These are phyloP conservation scores for Chitala chitala DNA, from an alignment of 2,113 vertebrate genomes.

Conservation along the genomic window DNA sequence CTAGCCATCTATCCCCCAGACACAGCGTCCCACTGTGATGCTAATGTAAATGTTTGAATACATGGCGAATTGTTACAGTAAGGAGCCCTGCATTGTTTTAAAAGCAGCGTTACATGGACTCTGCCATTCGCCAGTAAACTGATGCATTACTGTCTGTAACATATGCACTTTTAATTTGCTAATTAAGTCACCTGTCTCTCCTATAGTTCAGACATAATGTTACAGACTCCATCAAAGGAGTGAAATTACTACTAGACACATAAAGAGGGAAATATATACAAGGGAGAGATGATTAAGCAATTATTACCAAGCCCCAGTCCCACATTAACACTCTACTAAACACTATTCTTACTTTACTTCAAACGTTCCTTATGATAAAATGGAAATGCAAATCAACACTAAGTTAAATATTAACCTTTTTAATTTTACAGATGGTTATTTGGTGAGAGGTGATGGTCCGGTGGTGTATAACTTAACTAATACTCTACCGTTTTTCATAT, in stretches of 20 bases:
- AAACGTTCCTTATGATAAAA: background rate
- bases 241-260: slow-evolving; percentile 37
- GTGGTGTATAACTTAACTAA: slow-evolving; percentile 38
- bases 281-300: background rate
- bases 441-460: slow-evolving; percentile 25
- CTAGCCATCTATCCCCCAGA: slow-evolving; percentile 78
- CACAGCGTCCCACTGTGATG: slow-evolving; percentile 70
- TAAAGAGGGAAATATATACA: background rate
- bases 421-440: slow-evolving; percentile 11
- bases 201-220: background rate
- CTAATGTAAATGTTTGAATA: slow-evolving; percentile 61
- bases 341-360: background rate
- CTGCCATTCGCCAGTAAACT: slow-evolving; percentile 33
- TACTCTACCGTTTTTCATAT: slow-evolving; percentile 67
- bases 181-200: background rate
- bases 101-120: slow-evolving; percentile 31
- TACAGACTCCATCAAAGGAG: slow-evolving; percentile 29
- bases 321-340: slow-evolving; percentile 1
- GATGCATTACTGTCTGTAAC: slow-evolving; percentile 21
- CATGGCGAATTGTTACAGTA: slow-evolving; percentile 43
- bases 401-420: slow-evolving; percentile 19
- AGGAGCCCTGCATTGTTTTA: slow-evolving; percentile 36
- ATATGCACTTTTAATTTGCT: background rate
- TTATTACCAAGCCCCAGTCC: background rate
- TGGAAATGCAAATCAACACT: slow-evolving; percentile 17